phyloP scores from a whole-genome alignment of 2,888 invertebrate species.

The Drosophila melanocephala region DNA sequence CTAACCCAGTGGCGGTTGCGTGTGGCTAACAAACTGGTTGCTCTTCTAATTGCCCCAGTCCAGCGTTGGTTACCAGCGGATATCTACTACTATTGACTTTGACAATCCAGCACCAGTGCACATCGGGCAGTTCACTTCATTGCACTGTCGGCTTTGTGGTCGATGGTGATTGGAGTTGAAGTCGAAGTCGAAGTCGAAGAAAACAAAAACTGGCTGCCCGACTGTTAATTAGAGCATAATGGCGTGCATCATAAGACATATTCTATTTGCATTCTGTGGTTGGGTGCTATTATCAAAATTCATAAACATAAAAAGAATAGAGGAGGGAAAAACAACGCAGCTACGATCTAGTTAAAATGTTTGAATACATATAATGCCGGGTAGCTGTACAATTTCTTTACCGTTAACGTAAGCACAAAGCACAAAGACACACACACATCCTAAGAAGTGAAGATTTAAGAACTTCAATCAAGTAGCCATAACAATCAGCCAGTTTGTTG shows the following conservation, averaged over 20 bases:
- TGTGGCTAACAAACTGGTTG: conserved; percentile 75
- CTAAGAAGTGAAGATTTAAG: conserved; percentile 30
- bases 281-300: conserved; percentile 18
- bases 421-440: conserved; percentile 8
- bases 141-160: conserved; percentile 63
- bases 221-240: conserved; percentile 74
- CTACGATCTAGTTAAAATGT: conserved; percentile 40
- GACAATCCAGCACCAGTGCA: conserved; percentile 47
- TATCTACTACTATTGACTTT: conserved; percentile 38
- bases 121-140: conserved; percentile 47
- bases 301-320: conserved; percentile 15
- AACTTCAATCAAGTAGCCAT: conserved; percentile 59
- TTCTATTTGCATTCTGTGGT: conserved; percentile 60
- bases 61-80: conserved; percentile 22
- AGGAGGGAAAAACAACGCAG: neutral
- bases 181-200: neutral
- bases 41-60: conserved; percentile 72
- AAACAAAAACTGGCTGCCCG: conserved; percentile 18
- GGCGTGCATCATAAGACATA: conserved; percentile 24
- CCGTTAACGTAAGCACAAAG: conserved; percentile 55
- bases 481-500: conserved; percentile 70
- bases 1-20: conserved; percentile 74
- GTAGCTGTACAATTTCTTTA: conserved; percentile 53
- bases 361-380: conserved; percentile 28
- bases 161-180: conserved; percentile 38